phyloP scores from a whole-genome alignment of 2,797 vertebrate genomes.

The Siniperca scherzeri region DNA sequence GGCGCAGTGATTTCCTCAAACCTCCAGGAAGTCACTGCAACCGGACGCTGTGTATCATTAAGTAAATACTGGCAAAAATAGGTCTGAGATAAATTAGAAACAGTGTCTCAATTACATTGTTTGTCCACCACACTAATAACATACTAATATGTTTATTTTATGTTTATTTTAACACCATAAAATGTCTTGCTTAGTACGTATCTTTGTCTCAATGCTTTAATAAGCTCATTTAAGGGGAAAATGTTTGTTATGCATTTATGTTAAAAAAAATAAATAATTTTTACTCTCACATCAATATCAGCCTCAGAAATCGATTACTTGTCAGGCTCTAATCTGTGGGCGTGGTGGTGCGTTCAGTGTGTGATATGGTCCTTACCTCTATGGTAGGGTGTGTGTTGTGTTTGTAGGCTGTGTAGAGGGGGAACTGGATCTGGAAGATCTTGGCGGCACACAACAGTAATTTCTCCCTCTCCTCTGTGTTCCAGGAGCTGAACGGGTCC shows the following conservation, averaged over 20 bases:
- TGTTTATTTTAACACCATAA: not conserved
- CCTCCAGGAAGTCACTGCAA: no score
- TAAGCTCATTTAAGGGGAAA: no score
- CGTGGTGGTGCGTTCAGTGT: not conserved
- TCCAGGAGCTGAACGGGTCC: conserved; percentile 93
- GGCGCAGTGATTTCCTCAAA: no score
- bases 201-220: not conserved
- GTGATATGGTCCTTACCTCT: conserved; percentile 87
- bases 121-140: no score
- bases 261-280: no score
- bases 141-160: no score
- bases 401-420: conserved; percentile 98
- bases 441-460: conserved; percentile 97
- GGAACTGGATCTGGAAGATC: conserved; percentile 99
- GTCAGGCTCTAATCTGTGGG: not conserved
- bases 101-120: no score
- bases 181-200: not conserved
- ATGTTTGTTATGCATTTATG: no score
- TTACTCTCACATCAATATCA: not conserved
- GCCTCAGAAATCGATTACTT: not conserved
- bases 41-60: not conserved
- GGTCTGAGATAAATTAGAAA: not conserved
- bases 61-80: not conserved
- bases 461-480: conserved; percentile 96
- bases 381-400: conserved; percentile 99